phyloP scores from a whole-genome alignment of 2,888 invertebrate species.

The Pogonocherus hispidulus region DNA sequence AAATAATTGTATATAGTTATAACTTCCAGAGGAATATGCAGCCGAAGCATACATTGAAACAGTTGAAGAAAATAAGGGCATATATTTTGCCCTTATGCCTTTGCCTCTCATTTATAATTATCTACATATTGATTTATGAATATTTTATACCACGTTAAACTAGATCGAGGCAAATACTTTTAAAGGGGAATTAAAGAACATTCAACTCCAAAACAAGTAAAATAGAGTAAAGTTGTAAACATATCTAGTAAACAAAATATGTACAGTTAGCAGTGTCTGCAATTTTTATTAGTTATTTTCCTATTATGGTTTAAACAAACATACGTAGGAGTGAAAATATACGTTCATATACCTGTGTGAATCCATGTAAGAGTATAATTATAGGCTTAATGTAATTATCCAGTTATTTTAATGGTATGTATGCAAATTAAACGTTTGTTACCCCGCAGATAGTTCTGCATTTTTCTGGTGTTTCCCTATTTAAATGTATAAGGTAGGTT shows the following conservation, averaged over 20 bases:
- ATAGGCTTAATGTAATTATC: background rate
- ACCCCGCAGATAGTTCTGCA: background rate
- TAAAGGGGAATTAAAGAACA: no score
- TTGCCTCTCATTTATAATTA: no score
- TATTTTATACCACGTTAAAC: no score
- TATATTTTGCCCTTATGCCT: no score
- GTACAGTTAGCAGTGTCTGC: background rate
- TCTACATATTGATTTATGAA: no score
- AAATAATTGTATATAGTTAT: no score
- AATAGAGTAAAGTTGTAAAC: background rate
- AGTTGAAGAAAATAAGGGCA: no score
- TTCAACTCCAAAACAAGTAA: no score
- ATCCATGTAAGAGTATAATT: background rate
- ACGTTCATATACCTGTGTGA: background rate
- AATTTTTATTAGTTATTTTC: background rate
- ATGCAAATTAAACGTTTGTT: background rate
- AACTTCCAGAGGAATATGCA: no score
- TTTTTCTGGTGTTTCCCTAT: background rate
- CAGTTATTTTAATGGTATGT: background rate
- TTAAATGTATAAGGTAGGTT: background rate
- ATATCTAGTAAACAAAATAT: background rate
- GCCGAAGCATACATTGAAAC: no score
- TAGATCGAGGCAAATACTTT: no score
- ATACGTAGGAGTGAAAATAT: background rate
- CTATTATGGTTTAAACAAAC: conserved; percentile 5